These are phyloP conservation scores for Carollia perspicillata DNA, from an alignment of 2,113 vertebrate genomes.

Conservation along the genomic window DNA sequence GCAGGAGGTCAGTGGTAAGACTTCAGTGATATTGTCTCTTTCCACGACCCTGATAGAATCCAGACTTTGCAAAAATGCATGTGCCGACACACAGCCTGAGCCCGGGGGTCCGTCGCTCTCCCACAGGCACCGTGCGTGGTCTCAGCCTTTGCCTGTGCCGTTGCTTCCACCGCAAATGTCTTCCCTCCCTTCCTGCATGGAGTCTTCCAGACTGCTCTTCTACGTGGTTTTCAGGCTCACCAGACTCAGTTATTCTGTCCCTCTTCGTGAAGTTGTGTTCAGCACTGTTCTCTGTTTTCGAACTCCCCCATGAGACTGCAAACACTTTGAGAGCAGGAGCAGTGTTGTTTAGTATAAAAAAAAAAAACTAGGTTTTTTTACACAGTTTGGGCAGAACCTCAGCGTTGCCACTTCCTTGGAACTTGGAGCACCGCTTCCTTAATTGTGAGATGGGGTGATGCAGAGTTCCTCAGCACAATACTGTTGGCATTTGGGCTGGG, in stretches of 20 bases:
- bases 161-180: background rate
- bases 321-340: background rate
- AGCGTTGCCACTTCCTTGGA: background rate
- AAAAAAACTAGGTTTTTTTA: background rate
- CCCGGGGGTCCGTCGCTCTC: fast-evolving
- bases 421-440: background rate
- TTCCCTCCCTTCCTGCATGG: background rate
- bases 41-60: background rate
- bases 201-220: background rate
- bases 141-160: background rate
- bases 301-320: background rate
- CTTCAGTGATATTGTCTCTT: background rate
- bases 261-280: background rate
- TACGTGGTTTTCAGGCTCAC: background rate
- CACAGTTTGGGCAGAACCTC: background rate
- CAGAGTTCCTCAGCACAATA: background rate
- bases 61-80: background rate
- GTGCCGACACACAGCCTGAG: background rate
- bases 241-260: background rate
- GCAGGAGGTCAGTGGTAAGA: background rate
- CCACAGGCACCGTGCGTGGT: fast-evolving
- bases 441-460: background rate
- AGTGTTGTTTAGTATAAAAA: background rate
- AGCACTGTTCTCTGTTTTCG: background rate
- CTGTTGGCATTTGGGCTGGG: background rate